A percentile compares a stretch with the other conserved stretches of the same genome.
These are phyloP conservation scores for Dicranocentrus wangi DNA, from an alignment of 2,888 invertebrate genomes.

Conservation along the genomic window DNA sequence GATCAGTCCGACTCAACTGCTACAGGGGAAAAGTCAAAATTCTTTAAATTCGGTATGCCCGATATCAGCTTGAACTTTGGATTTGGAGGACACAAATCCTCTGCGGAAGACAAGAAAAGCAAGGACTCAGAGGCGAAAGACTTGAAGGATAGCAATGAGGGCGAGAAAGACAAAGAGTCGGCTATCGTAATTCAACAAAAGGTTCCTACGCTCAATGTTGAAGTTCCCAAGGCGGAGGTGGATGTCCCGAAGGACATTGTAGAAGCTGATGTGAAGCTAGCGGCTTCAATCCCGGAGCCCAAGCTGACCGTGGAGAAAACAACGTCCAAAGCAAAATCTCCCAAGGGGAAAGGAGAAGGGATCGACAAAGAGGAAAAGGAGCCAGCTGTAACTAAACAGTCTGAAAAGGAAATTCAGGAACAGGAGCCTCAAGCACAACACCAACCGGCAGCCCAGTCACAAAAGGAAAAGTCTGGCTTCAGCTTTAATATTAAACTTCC, in stretches of 20 bases:
- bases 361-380: constrained; percentile 38
- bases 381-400: background rate
- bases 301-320: too few species aligned
- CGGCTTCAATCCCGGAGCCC: too few species aligned
- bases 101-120: constrained; percentile 6
- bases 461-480: constrained; percentile 57
- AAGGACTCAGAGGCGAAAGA: constrained; percentile 21
- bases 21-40: constrained; percentile 66
- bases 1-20: background rate
- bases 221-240: too few species aligned
- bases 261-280: too few species aligned
- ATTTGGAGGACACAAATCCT: constrained; percentile 51
- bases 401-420: constrained; percentile 8
- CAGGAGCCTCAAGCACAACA: background rate
- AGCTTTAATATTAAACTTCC: constrained; percentile 62
- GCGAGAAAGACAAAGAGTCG: too few species aligned
- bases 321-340: too few species aligned
- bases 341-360: background rate
- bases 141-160: background rate
- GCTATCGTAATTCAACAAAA: too few species aligned
- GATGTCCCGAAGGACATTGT: too few species aligned
- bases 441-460: background rate
- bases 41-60: constrained; percentile 73
- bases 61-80: constrained; percentile 71
- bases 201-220: too few species aligned